A percentile compares a stretch with the other conserved stretches of the same genome.
Conservation (phyloP, 2,113 vertebrate genomes). For the Dasyornis broadbenti region DNA sequence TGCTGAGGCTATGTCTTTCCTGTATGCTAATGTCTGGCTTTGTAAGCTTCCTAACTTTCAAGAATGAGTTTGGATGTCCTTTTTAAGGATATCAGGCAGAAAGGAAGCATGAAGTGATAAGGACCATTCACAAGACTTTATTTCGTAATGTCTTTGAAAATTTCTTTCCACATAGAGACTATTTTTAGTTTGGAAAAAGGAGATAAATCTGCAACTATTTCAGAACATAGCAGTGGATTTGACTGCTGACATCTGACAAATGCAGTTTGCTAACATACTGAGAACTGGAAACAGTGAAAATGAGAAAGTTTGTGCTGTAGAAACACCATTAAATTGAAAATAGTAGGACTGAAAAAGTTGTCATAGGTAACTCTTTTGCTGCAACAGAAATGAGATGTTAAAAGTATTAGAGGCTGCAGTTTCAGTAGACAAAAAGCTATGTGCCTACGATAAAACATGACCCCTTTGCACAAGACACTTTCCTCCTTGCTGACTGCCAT, state of each 20-base stretch:
- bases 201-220: neutral
- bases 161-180: neutral
- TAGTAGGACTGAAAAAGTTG: neutral
- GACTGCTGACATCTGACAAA: neutral
- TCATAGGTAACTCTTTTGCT: neutral
- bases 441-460: fast-evolving
- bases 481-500: neutral
- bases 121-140: neutral
- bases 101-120: neutral
- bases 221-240: neutral
- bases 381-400: neutral
- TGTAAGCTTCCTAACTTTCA: neutral
- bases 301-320: neutral
- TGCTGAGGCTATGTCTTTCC: neutral
- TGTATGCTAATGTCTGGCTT: neutral
- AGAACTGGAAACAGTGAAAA: neutral
- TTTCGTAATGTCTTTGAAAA: neutral
- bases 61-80: neutral
- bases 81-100: neutral
- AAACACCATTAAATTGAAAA: neutral
- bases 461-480: neutral
- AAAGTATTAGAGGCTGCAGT: neutral
- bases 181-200: neutral
- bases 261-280: neutral
- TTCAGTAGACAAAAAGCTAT: neutral